Percentiles rank a stretch among this genome's conserved stretches.
Evolutionary conservation across 2,888 invertebrate genomes (phyloP).

Genomic region (Cataglyphis rosenhaueri): DNA sequence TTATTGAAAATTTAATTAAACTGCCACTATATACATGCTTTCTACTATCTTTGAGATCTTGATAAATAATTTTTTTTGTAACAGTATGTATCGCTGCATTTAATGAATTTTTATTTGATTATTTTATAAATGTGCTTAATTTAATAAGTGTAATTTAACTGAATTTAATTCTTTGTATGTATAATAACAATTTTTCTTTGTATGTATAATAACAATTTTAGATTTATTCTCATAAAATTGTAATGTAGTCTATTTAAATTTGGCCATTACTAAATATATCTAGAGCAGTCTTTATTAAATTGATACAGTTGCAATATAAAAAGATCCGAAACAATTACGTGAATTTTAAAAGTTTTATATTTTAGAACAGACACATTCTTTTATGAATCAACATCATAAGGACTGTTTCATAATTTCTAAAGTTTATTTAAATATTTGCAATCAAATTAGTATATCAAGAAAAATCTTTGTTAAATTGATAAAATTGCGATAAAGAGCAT

Average conservation of each 20-base stretch:
- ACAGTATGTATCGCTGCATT: not conserved
- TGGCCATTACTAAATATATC: not conserved
- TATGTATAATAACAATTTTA: not conserved
- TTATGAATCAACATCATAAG: not conserved
- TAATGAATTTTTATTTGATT: not conserved
- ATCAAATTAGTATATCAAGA: not conserved
- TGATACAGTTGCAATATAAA: not conserved
- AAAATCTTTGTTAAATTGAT: not conserved
- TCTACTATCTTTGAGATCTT: not conserved
- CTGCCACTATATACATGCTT: not conserved
- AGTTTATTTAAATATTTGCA: not conserved
- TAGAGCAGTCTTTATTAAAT: not conserved
- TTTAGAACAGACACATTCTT: not conserved
- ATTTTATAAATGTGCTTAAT: not conserved
- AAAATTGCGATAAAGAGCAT: not conserved
- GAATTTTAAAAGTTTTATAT: not conserved
- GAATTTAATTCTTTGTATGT: not conserved
- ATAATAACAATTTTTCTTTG: not conserved
- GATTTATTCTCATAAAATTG: not conserved
- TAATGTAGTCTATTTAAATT: not conserved
- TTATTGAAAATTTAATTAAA: conserved; percentile 1
- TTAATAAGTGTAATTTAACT: not conserved
- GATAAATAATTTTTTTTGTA: conserved; percentile 13
- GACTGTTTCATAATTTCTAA: not conserved
- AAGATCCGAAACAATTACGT: not conserved